Conservation (phyloP, 2,113 vertebrate genomes). For the Hydrochoerus hydrochaeris region DNA sequence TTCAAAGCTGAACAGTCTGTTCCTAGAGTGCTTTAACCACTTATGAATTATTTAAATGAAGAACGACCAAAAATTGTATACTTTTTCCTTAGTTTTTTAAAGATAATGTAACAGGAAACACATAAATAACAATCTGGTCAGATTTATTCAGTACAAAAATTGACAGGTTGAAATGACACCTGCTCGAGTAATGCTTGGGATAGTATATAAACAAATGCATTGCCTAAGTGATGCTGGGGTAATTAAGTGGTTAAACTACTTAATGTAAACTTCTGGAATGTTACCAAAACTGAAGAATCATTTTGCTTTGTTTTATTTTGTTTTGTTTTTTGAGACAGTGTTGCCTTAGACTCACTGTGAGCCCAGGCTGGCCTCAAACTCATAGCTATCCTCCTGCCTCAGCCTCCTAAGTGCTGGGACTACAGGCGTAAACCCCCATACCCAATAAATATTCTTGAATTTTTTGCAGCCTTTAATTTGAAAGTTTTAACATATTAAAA, state of each 20-base stretch:
- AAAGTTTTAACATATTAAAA: background rate
- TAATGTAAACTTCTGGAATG: background rate
- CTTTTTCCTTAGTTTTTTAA: no score
- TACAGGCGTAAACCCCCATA: accelerated
- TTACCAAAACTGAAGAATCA: background rate
- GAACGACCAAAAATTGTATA: no score
- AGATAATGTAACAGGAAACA: background rate
- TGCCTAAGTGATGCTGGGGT: background rate
- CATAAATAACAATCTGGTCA: background rate
- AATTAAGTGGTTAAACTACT: background rate
- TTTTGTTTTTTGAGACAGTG: background rate
- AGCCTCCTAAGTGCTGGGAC: background rate
- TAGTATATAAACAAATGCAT: background rate
- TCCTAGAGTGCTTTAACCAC: background rate
- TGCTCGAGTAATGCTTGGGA: background rate
- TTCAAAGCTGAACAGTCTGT: background rate
- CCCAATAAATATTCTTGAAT: background rate
- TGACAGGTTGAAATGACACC: background rate
- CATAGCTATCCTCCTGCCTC: background rate
- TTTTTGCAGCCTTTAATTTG: conserved; percentile 18
- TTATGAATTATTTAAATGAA: no score
- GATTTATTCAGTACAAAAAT: background rate
- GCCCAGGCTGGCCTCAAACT: background rate
- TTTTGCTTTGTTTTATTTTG: background rate
- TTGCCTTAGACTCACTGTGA: background rate